Evolutionary conservation across 2,888 invertebrate genomes (phyloP).

Genomic region (Drymonia ruficornis): DNA sequence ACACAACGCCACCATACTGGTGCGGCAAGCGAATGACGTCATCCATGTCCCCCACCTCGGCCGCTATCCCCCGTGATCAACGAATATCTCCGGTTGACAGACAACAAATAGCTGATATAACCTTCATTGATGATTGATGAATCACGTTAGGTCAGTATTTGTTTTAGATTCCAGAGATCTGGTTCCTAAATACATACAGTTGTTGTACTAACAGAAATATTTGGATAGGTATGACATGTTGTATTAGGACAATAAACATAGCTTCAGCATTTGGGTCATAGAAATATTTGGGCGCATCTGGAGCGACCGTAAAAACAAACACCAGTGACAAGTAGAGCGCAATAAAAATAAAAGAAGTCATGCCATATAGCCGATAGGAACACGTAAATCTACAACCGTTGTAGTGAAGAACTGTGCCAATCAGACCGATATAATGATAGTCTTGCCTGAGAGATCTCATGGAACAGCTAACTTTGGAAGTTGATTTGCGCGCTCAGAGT

Average conservation of each 20-base stretch:
- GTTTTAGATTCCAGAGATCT: slow-evolving; percentile 32
- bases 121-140: slow-evolving; percentile 39
- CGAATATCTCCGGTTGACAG: slow-evolving; percentile 23
- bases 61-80: slow-evolving; percentile 27
- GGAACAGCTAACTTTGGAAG: no score
- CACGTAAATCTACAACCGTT: no score
- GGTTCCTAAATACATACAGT: slow-evolving; percentile 8
- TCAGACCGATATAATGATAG: no score
- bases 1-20: slow-evolving; percentile 18
- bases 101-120: slow-evolving; percentile 32
- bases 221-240: slow-evolving; percentile 16
- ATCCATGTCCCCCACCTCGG: slow-evolving; percentile 21
- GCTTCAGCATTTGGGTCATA: slow-evolving; percentile 10
- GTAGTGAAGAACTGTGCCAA: no score
- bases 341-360: slow-evolving; percentile 1
- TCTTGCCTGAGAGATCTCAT: no score
- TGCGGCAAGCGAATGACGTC: slow-evolving; percentile 40
- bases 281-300: slow-evolving; percentile 20
- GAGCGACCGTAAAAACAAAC: slow-evolving; percentile 16
- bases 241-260: slow-evolving; percentile 15
- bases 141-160: slow-evolving; percentile 39
- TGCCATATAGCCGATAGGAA: neutral
- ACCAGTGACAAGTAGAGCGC: slow-evolving; percentile 4
- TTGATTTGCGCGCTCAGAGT: no score
- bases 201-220: slow-evolving; percentile 14